A percentile compares a stretch with the other conserved stretches of the same genome.
These are phyloP conservation scores for Anisognathus igniventris DNA, from an alignment of 2,797 vertebrate species.

Conservation along the genomic window DNA sequence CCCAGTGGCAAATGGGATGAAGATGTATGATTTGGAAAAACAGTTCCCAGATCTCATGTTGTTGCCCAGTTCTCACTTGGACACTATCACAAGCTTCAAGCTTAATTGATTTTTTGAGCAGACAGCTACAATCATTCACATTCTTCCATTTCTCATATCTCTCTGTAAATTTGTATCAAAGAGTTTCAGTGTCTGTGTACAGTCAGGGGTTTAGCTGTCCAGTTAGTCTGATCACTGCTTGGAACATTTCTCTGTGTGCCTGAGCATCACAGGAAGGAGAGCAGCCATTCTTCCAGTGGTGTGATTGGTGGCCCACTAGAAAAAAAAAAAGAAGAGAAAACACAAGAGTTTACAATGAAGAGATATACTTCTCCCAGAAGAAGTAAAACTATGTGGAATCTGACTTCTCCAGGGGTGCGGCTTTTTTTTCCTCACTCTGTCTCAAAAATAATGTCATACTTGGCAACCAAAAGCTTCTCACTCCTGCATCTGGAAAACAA, in stretches of 20 bases:
- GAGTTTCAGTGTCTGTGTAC: neutral
- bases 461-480: neutral
- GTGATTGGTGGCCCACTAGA: neutral
- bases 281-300: neutral
- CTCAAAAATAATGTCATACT: conserved; percentile 19
- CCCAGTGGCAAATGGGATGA: neutral
- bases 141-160: neutral
- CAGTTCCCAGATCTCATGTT: neutral
- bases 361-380: neutral
- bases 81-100: neutral
- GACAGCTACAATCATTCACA: neutral
- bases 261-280: neutral
- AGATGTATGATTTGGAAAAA: neutral
- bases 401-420: neutral
- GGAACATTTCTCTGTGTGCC: neutral
- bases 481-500: neutral
- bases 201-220: neutral
- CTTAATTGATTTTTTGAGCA: neutral
- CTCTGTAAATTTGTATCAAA: neutral
- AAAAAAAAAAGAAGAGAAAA: neutral
- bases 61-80: neutral
- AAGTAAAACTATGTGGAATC: conserved; percentile 6
- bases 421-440: neutral
- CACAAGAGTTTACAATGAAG: neutral
- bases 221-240: neutral